A percentile compares a stretch with the other conserved stretches of the same genome.
These are phyloP conservation scores for Pandion haliaetus DNA, from an alignment of 2,113 vertebrate species.

Conservation along the genomic window DNA sequence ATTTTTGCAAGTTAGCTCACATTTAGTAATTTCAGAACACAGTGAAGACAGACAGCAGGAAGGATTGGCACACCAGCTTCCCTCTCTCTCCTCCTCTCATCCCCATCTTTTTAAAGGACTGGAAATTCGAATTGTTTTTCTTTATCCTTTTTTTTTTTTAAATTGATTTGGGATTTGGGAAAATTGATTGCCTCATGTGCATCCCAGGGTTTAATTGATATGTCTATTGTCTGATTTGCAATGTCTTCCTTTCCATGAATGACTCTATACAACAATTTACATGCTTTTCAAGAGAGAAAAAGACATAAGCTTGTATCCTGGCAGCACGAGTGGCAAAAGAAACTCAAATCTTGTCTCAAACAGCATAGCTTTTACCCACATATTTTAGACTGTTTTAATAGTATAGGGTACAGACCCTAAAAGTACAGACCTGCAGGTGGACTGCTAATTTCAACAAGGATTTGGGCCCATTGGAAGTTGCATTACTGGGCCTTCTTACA, in stretches of 20 bases:
- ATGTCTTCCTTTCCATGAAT: constrained; percentile 40
- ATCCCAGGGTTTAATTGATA: constrained; percentile 55
- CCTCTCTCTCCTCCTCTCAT: background rate
- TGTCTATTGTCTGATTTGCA: background rate
- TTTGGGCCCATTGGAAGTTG: background rate
- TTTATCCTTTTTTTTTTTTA: background rate
- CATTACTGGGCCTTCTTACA: background rate
- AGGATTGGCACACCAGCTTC: background rate
- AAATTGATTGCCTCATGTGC: constrained; percentile 45
- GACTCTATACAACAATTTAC: background rate
- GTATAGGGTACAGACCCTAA: background rate
- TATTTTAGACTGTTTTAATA: background rate
- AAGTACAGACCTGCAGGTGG: background rate
- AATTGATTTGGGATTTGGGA: constrained; percentile 56
- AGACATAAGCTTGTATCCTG: background rate
- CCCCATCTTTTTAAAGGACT: background rate
- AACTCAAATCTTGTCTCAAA: background rate
- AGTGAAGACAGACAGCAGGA: background rate
- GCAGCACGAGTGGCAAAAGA: background rate
- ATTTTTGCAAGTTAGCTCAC: background rate
- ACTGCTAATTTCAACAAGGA: background rate
- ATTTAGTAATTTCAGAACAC: background rate
- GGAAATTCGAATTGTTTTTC: background rate
- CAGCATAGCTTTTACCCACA: background rate
- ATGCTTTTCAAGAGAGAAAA: constrained; percentile 2